Percentiles rank a stretch among this genome's conserved stretches.
phyloP scores from a whole-genome alignment of 2,888 invertebrate species.

The Tricholauxania praeusta region DNA sequence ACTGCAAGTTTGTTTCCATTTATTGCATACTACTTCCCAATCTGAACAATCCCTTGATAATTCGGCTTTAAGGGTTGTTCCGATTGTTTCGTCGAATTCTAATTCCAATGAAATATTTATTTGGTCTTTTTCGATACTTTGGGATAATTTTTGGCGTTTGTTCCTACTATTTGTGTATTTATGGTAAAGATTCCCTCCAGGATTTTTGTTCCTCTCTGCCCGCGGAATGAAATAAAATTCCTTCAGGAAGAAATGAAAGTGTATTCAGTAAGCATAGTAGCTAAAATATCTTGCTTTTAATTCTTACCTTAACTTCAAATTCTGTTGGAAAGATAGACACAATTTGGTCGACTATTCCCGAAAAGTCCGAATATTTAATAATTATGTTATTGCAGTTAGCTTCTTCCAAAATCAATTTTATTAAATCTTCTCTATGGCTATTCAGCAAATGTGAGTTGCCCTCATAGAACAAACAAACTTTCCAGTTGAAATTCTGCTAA shows the following conservation, averaged over 20 bases:
- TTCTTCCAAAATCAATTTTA: too few relatives aligned
- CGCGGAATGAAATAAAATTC: too few relatives aligned
- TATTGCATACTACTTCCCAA: conserved; percentile 38
- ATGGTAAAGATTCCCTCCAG: too few relatives aligned
- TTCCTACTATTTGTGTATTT: too few relatives aligned
- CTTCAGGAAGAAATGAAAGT: too few relatives aligned
- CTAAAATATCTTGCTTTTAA: not conserved
- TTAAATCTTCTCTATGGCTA: too few relatives aligned
- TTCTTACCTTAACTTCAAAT: conserved; percentile 14
- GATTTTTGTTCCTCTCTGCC: not conserved
- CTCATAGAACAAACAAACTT: too few relatives aligned
- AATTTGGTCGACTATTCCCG: conserved; percentile 30
- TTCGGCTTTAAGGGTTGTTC: conserved; percentile 15
- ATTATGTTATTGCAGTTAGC: too few relatives aligned
- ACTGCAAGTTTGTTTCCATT: conserved; percentile 34
- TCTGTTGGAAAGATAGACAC: conserved; percentile 19
- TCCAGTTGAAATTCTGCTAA: too few relatives aligned
- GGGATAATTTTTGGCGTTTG: too few relatives aligned
- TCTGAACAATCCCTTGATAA: conserved; percentile 31
- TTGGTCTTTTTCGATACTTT: conserved; percentile 3
- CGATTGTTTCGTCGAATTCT: conserved; percentile 21
- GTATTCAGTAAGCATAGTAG: too few relatives aligned
- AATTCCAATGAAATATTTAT: not conserved
- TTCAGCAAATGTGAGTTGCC: too few relatives aligned
- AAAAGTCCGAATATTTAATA: conserved; percentile 1